Percentiles rank a stretch among this genome's conserved stretches.
Conservation (phyloP, 2,113 vertebrate species). For the rabbit (Oryctolagus cuniculus) region DNA sequence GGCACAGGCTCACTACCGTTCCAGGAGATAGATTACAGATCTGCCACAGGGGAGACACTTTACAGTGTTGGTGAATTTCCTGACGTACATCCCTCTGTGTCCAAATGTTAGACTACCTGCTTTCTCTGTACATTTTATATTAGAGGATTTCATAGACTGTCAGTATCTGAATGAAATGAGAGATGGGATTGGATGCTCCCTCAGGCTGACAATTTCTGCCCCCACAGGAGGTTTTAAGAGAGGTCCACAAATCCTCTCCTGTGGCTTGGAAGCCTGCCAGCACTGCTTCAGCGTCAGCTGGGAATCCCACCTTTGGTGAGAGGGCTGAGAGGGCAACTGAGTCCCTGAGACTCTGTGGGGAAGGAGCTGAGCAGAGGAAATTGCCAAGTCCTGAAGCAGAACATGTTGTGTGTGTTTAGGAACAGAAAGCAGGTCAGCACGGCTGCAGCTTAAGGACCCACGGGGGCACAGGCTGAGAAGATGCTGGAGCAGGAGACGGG, state of each 20-base stretch:
- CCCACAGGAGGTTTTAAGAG: neutral
- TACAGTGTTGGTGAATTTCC: neutral
- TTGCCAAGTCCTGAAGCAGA: neutral
- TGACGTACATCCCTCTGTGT: neutral
- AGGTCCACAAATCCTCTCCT: neutral
- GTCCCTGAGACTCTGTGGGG: neutral
- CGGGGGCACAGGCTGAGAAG: neutral
- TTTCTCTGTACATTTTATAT: slow-evolving; percentile 20
- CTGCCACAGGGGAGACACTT: neutral
- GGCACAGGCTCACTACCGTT: neutral
- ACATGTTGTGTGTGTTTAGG: neutral
- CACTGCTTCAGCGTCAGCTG: neutral
- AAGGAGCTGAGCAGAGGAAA: neutral
- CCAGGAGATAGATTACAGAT: neutral
- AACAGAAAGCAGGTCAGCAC: neutral
- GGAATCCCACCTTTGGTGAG: neutral
- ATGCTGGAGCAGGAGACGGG: neutral
- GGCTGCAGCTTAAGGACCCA: neutral
- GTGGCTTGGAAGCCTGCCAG: neutral
- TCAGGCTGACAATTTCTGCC: neutral
- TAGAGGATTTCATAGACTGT: neutral
- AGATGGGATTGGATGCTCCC: neutral
- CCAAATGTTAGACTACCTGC: neutral
- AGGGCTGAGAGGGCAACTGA: neutral
- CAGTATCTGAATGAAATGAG: neutral